Evolutionary conservation across 2,888 invertebrate genomes (phyloP).

Genomic region (Abrostola tripartita): DNA sequence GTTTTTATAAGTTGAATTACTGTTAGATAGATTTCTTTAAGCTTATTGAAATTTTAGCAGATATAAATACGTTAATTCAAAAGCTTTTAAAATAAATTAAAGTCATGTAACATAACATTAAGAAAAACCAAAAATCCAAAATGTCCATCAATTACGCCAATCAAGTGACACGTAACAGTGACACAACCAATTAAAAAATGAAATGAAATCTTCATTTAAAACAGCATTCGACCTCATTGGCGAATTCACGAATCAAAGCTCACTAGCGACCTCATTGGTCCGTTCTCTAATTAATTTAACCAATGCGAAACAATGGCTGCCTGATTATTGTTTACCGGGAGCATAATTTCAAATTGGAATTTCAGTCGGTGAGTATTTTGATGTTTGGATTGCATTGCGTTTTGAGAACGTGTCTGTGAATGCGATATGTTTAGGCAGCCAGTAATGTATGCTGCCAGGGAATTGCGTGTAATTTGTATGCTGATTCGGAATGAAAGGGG

Average conservation of each 20-base stretch:
- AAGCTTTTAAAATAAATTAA: not conserved
- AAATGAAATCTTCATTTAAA: conserved; percentile 32
- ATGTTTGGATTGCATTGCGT: conserved; percentile 25
- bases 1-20: no score
- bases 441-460: conserved; percentile 31
- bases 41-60: no score
- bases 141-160: not conserved
- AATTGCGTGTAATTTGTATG: conserved; percentile 34
- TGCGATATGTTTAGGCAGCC: conserved; percentile 7
- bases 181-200: conserved; percentile 40
- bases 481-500: conserved; percentile 32
- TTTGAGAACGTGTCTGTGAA: conserved; percentile 22
- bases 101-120: not conserved
- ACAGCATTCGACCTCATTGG: conserved; percentile 21
- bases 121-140: not conserved
- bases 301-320: conserved; percentile 31
- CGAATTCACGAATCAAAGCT: no score
- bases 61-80: not conserved
- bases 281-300: conserved; percentile 29
- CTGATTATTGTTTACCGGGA: conserved; percentile 46
- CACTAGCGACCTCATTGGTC: no score
- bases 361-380: conserved; percentile 21
- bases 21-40: no score
- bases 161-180: not conserved
- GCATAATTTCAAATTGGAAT: conserved; percentile 39